Percentiles rank a stretch among this genome's conserved stretches.
Evolutionary conservation across 2,888 invertebrate species (phyloP).

Genomic region (Malacosoma neustria): DNA sequence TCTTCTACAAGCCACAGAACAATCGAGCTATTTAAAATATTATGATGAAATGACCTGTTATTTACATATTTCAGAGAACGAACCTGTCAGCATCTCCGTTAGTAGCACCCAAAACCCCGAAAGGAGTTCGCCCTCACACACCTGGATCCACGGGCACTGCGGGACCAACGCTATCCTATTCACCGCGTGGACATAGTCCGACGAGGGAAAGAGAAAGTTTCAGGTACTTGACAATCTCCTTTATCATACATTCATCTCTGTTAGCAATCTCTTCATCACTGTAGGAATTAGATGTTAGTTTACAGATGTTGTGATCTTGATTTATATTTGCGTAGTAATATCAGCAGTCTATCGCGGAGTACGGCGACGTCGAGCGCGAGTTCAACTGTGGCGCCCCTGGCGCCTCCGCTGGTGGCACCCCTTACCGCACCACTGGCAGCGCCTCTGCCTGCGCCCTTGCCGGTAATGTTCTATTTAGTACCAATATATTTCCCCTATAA

Average conservation of each 20-base stretch:
- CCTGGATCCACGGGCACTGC: conserved; percentile 60
- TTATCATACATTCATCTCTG: too few relatives aligned
- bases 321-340: conserved; percentile 85
- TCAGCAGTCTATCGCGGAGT: conserved; percentile 86
- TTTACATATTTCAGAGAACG: conserved; percentile 44
- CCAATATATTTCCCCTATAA: too few relatives aligned
- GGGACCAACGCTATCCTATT: conserved; percentile 74
- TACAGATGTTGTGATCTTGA: too few relatives aligned
- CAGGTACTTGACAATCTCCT: too few relatives aligned
- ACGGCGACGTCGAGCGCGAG: conserved; percentile 71
- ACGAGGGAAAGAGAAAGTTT: conserved; percentile 89
- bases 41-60: conserved; percentile 1
- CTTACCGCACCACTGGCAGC: conserved; percentile 44
- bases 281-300: too few relatives aligned
- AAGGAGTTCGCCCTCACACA: conserved; percentile 62
- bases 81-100: conserved; percentile 64
- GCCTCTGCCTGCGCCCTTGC: conserved; percentile 31
- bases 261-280: too few relatives aligned
- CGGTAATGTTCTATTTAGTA: not conserved
- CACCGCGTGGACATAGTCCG: conserved; percentile 86
- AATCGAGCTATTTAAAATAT: not conserved
- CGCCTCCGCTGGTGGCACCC: conserved; percentile 35
- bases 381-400: conserved; percentile 35
- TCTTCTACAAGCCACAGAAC: too few relatives aligned
- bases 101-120: conserved; percentile 67